Evolutionary conservation across 2,888 invertebrate species (phyloP).

Genomic region (Panopea generosa): DNA sequence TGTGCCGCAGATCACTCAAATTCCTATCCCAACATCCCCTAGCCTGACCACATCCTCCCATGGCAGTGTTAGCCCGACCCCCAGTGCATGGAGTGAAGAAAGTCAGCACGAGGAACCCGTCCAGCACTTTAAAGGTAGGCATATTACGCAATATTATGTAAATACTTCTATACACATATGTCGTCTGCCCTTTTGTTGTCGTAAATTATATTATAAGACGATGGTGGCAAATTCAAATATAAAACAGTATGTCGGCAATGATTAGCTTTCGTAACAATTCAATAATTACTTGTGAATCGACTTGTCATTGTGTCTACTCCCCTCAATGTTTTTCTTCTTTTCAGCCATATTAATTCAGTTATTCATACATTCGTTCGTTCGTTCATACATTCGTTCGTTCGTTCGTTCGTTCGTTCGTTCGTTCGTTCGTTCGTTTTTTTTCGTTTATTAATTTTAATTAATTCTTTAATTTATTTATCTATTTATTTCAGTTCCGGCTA

Average conservation of each 20-base stretch:
- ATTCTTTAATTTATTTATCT: too few species aligned
- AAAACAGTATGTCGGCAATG: not conserved
- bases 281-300: too few species aligned
- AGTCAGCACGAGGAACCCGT: not conserved
- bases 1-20: slow-evolving; percentile 26
- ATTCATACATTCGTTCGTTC: too few species aligned
- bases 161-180: not conserved
- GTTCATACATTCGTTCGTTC: too few species aligned
- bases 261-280: too few species aligned
- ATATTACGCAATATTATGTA: not conserved
- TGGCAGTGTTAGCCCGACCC: slow-evolving; percentile 24
- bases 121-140: not conserved
- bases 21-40: slow-evolving; percentile 52
- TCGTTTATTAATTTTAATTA: too few species aligned
- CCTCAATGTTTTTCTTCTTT: not conserved
- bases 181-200: not conserved
- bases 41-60: slow-evolving; percentile 37
- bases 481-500: too few species aligned
- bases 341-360: too few species aligned
- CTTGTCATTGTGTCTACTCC: too few species aligned
- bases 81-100: too few species aligned
- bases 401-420: too few species aligned
- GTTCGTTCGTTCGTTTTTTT: too few species aligned
- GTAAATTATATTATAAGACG: not conserved
- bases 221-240: not conserved